Evolutionary conservation across 2,113 vertebrate genomes (phyloP), one percentile per base, ranked within the genome.

Genomic region (Pheucticus melanocephalus): DNA sequence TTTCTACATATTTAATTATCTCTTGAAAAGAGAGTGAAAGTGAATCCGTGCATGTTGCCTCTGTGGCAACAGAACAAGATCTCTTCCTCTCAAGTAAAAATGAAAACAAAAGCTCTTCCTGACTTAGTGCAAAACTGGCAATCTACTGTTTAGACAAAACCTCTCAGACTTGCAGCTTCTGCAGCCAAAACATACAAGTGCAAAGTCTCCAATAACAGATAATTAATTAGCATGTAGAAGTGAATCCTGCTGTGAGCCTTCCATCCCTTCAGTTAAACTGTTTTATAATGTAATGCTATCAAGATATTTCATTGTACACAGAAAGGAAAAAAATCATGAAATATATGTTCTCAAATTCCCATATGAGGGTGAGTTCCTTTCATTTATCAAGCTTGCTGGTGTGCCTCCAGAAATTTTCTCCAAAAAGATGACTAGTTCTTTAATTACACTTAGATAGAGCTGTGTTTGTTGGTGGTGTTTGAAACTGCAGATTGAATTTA

Each of bases 401-500:
- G 27, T 69, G 64, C 51, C 79, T 86, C 78, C 57, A 84, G 92
- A 96, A 95, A 76, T 82, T 65, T 88, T 93, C 37, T 39, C 59
- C 72, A 12, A 86, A 90, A 82, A 63, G 75, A 88, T 94, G 79
- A 72, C 80, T 84, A 28, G 72, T 89, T 85, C 70, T 93, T 96
- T 91, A 95, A 96, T 95, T 93, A 82, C 92, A 83, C 50, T 85
- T 83, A 40, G 53, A 57, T 39, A 50, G 70, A 92, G 54, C 63
- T 70, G 53, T 95, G 90, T 24, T 90, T 91, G 70, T 1, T 96
- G 90, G 9, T 88, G 82, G 64, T 75, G 90, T 56, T 94, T 56
- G 33, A 82, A 96, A 80, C 65, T 92, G 45, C 70, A 80, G 93
- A 76, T 66, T 96, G 72, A 93, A 89, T 96, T 95, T 79, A 90